Conservation (phyloP, 2,888 invertebrate genomes). For the Timandra comae region DNA sequence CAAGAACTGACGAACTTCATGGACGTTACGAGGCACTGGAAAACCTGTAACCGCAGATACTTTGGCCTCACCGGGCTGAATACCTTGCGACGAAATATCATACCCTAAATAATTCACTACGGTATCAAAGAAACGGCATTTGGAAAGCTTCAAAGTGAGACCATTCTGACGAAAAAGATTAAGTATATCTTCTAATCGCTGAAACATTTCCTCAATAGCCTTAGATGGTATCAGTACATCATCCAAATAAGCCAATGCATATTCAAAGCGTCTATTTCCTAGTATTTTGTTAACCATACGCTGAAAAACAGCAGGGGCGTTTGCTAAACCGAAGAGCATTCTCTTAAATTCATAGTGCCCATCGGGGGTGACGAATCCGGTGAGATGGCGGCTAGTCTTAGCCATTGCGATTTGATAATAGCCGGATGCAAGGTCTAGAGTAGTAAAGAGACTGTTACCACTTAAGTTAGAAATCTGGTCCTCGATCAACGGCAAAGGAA, state of each 20-base stretch:
- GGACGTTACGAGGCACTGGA: constrained; percentile 3
- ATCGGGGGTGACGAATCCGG: neutral
- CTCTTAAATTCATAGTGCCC: constrained; percentile 1
- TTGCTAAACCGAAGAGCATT: constrained; percentile 1
- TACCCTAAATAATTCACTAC: constrained; percentile 4
- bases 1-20: constrained; percentile 6
- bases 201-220: neutral
- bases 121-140: neutral
- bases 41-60: constrained; percentile 2
- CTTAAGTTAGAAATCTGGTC: constrained; percentile 24
- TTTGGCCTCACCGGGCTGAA: constrained; percentile 2
- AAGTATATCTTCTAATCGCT: neutral
- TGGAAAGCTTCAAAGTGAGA: no score
- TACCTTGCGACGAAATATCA: constrained; percentile 2
- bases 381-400: constrained; percentile 1
- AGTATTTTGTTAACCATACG: constrained; percentile 1
- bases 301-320: constrained; percentile 2
- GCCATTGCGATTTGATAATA: constrained; percentile 30
- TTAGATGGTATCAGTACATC: constrained; percentile 1
- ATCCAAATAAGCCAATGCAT: neutral
- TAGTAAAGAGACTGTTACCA: constrained; percentile 4
- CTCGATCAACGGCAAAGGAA: constrained; percentile 1
- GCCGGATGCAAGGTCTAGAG: constrained; percentile 25
- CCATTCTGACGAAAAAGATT: constrained; percentile 1
- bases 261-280: constrained; percentile 1